Percentiles rank a stretch among this genome's conserved stretches.
Conservation (phyloP, 2,797 vertebrate genomes). For the Ctenopoma kingsleyae region DNA sequence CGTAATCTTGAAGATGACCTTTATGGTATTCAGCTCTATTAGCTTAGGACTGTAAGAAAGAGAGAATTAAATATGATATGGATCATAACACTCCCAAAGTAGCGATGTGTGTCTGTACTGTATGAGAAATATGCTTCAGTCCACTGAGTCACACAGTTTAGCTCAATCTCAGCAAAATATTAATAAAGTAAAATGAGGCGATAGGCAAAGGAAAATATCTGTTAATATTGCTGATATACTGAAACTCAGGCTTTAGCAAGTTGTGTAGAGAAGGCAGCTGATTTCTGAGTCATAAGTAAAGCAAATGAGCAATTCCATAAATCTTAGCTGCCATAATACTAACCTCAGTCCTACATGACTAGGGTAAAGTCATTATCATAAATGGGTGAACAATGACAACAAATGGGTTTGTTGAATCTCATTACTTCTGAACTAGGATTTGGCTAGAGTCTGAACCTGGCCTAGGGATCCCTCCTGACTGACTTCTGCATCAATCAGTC, state of each 20-base stretch:
- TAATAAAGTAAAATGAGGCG: constrained; percentile 15
- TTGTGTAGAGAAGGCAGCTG: constrained; percentile 41
- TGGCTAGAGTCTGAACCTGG: constrained; percentile 38
- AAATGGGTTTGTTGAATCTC: constrained; percentile 61
- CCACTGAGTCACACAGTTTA: constrained; percentile 30
- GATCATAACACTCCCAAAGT: constrained; percentile 56
- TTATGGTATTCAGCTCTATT: constrained; percentile 67
- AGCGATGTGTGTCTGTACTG: constrained; percentile 31
- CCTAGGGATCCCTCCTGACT: constrained; percentile 44
- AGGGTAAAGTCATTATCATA: constrained; percentile 60
- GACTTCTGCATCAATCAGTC: constrained; percentile 46
- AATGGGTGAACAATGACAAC: constrained; percentile 59
- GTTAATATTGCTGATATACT: constrained; percentile 63
- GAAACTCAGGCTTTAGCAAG: constrained; percentile 32
- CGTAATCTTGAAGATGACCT: constrained; percentile 69
- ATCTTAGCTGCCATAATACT: constrained; percentile 73
- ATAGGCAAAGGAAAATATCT: constrained; percentile 31
- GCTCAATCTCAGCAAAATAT: constrained; percentile 29
- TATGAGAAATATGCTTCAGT: constrained; percentile 27
- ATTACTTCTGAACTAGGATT: constrained; percentile 63
- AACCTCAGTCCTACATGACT: constrained; percentile 47
- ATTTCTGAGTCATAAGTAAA: constrained; percentile 63
- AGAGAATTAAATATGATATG: constrained; percentile 54
- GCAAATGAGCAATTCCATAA: constrained; percentile 62
- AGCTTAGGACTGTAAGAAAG: constrained; percentile 37